phyloP scores from a whole-genome alignment of 2,888 invertebrate genomes.

The Drosophila emarginata region DNA sequence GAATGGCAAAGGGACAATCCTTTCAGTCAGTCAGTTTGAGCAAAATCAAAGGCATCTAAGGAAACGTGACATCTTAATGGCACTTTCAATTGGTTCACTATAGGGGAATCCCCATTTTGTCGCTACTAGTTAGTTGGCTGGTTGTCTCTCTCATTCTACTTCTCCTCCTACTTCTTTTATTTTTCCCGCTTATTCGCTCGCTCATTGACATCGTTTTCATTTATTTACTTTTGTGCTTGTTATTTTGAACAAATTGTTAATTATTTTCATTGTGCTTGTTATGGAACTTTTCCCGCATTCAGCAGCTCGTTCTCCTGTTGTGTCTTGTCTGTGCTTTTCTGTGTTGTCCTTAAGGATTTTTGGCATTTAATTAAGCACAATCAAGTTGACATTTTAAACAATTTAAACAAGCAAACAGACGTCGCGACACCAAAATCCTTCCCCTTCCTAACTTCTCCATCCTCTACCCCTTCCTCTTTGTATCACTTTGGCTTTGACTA shows the following conservation, averaged over 20 bases:
- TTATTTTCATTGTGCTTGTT: slow-evolving; percentile 75
- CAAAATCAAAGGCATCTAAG: slow-evolving; percentile 45
- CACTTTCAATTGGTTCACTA: slow-evolving; percentile 20
- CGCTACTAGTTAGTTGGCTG: slow-evolving; percentile 1
- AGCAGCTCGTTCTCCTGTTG: not conserved
- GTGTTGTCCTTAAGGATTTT: slow-evolving; percentile 71
- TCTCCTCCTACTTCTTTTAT: slow-evolving; percentile 33
- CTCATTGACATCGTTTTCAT: slow-evolving; percentile 63
- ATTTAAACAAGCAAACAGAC: slow-evolving; percentile 74
- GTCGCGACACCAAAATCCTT: slow-evolving; percentile 19
- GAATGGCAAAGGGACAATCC: slow-evolving; percentile 32
- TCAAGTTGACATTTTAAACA: slow-evolving; percentile 79
- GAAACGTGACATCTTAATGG: slow-evolving; percentile 55
- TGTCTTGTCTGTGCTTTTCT: not conserved
- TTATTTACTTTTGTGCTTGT: slow-evolving; percentile 39
- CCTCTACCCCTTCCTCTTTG: not conserved
- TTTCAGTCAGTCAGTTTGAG: slow-evolving; percentile 44
- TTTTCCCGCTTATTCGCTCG: slow-evolving; percentile 20
- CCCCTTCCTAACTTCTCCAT: slow-evolving; percentile 19
- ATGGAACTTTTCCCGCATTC: slow-evolving; percentile 55
- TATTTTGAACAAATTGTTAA: slow-evolving; percentile 74
- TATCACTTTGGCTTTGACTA: slow-evolving; percentile 30
- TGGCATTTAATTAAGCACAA: slow-evolving; percentile 78
- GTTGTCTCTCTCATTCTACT: slow-evolving; percentile 13
- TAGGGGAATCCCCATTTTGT: not conserved